phyloP scores from a whole-genome alignment of 2,888 invertebrate genomes.

The Malacosoma neustria region DNA sequence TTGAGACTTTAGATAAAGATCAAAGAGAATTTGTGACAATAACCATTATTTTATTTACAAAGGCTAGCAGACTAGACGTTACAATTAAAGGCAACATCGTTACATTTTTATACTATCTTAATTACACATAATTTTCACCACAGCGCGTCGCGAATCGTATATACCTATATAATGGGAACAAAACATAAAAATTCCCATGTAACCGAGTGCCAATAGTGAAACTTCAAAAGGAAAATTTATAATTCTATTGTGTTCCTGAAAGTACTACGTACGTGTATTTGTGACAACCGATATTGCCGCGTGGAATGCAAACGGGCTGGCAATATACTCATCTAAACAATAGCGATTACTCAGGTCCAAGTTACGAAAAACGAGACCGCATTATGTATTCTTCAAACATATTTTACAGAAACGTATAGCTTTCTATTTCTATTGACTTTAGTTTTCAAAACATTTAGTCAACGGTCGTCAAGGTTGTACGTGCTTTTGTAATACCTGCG shows the following conservation, averaged over 20 bases:
- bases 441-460: neutral
- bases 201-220: constrained; percentile 29
- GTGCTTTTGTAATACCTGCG: neutral
- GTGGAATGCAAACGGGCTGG: neutral
- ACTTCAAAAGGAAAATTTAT: constrained; percentile 31
- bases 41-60: no score
- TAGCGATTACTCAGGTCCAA: constrained; percentile 7
- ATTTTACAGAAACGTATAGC: constrained; percentile 2
- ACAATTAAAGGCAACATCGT: neutral
- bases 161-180: constrained; percentile 21
- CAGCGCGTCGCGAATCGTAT: neutral
- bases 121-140: neutral
- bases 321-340: neutral
- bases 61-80: no score
- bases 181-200: constrained; percentile 30
- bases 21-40: no score
- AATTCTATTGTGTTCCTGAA: constrained; percentile 27
- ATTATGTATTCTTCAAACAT: constrained; percentile 11
- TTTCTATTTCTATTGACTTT: constrained; percentile 7
- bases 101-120: neutral
- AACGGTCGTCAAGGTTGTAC: neutral
- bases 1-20: no score
- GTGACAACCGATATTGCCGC: neutral
- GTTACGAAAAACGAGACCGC: constrained; percentile 7
- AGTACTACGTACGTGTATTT: constrained; percentile 6